These are phyloP conservation scores for Tolmerus cingulatus DNA, from an alignment of 2,888 invertebrate genomes.

Conservation along the genomic window DNA sequence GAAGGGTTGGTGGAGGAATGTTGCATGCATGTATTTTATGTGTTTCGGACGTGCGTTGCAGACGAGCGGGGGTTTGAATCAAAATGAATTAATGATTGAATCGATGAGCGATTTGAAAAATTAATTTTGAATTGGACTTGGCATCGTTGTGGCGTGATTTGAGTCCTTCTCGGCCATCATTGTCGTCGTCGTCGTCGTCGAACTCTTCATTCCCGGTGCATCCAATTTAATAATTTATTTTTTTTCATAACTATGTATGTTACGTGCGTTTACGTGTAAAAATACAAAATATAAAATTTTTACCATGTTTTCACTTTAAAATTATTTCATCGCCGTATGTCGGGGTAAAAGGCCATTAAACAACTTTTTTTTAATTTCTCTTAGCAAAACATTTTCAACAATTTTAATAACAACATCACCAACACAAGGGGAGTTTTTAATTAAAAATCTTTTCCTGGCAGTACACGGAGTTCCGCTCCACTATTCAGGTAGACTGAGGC, in stretches of 20 bases:
- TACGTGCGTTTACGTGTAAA: slow-evolving; percentile 35
- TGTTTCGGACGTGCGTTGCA: not conserved
- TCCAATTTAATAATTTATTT: slow-evolving; percentile 1
- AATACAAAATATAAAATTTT: slow-evolving; percentile 38
- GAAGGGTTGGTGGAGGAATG: not conserved
- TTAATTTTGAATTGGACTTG: not conserved
- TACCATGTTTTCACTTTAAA: slow-evolving; percentile 33
- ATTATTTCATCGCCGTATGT: slow-evolving; percentile 34
- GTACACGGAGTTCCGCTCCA: not conserved
- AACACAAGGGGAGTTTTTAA: slow-evolving; percentile 27
- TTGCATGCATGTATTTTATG: not conserved
- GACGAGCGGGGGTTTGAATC: not conserved
- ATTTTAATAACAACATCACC: slow-evolving; percentile 40
- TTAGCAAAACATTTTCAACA: slow-evolving; percentile 38
- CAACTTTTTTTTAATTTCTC: slow-evolving; percentile 6
- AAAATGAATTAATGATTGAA: slow-evolving; percentile 3
- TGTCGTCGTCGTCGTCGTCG: not conserved
- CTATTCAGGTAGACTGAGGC: not conserved
- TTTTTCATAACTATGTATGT: slow-evolving; percentile 27
- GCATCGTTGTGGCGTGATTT: not conserved
- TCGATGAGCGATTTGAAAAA: not conserved
- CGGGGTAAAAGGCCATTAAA: slow-evolving; percentile 36
- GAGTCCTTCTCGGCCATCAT: not conserved
- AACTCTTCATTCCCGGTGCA: slow-evolving; percentile 13
- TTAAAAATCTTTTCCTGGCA: slow-evolving; percentile 31